phyloP scores from a whole-genome alignment of 92 coral and sea anemone species.

The Phenganax marumi region DNA sequence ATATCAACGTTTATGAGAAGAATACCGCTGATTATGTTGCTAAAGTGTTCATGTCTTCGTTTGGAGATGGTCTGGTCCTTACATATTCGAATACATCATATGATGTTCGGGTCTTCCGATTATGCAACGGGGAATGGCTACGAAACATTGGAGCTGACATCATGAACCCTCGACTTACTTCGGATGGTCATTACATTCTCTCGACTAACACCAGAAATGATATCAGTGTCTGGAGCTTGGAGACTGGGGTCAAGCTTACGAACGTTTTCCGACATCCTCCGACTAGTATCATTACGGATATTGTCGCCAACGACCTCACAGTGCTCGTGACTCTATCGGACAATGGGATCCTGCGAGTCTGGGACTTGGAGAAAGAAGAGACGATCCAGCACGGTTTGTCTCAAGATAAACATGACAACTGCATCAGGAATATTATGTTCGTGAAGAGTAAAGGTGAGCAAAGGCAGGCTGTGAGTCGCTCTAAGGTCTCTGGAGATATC shows the following conservation, averaged over 20 bases:
- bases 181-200: slow-evolving; percentile 84
- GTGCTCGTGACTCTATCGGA: slow-evolving; percentile 84
- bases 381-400: slow-evolving; percentile 69
- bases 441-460: slow-evolving; percentile 78
- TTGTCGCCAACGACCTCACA: slow-evolving; percentile 74
- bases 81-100: slow-evolving; percentile 70
- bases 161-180: slow-evolving; percentile 78
- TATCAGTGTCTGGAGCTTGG: slow-evolving; percentile 92
- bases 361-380: slow-evolving; percentile 89
- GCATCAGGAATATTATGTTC: slow-evolving; percentile 44
- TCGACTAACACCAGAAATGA: slow-evolving; percentile 89
- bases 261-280: slow-evolving; percentile 92
- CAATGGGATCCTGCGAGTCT: slow-evolving; percentile 82
- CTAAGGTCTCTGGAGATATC: slow-evolving; percentile 81
- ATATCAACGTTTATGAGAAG: slow-evolving; percentile 75
- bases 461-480: slow-evolving; percentile 91
- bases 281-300: slow-evolving; percentile 69
- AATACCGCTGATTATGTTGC: slow-evolving; percentile 70
- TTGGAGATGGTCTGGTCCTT: slow-evolving; percentile 84
- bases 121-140: slow-evolving; percentile 75
- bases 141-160: slow-evolving; percentile 92
- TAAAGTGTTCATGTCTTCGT: slow-evolving; percentile 70
- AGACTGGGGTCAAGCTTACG: slow-evolving; percentile 85
- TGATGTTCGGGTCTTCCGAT: slow-evolving; percentile 78
- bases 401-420: slow-evolving; percentile 65